phyloP scores from a whole-genome alignment of 2,797 vertebrate genomes.

The Tangara arthus region DNA sequence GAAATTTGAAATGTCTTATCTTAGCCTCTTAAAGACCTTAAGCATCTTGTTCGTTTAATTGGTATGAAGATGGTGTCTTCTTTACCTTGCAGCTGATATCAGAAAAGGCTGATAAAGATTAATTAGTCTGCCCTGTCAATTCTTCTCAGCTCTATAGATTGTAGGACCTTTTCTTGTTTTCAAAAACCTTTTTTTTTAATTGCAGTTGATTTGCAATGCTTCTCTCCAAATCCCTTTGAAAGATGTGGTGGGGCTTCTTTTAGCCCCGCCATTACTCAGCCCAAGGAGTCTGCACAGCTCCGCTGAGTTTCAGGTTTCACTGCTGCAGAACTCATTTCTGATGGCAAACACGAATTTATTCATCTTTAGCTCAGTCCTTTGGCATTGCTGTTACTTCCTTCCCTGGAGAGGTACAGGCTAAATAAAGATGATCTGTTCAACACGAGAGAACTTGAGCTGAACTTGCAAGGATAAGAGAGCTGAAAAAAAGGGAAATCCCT shows the following conservation, averaged over 20 bases:
- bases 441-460: background rate
- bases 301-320: slow-evolving; percentile 29
- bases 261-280: background rate
- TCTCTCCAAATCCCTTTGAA: background rate
- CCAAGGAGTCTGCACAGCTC: background rate
- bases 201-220: background rate
- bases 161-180: background rate
- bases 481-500: background rate
- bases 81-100: background rate
- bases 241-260: background rate
- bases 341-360: background rate
- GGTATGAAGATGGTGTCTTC: background rate
- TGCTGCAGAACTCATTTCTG: slow-evolving; percentile 45
- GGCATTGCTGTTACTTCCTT: background rate
- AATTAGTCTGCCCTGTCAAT: background rate
- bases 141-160: background rate
- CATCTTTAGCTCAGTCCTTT: slow-evolving; percentile 11
- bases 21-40: background rate
- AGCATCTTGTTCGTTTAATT: background rate
- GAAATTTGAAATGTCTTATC: background rate
- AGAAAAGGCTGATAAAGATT: background rate
- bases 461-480: background rate
- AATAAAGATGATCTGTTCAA: slow-evolving; percentile 31
- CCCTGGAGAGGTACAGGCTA: background rate
- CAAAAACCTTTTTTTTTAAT: background rate